Conservation (phyloP, 1,140 invertebrate species). For the Drosophila lacertosa region DNA sequence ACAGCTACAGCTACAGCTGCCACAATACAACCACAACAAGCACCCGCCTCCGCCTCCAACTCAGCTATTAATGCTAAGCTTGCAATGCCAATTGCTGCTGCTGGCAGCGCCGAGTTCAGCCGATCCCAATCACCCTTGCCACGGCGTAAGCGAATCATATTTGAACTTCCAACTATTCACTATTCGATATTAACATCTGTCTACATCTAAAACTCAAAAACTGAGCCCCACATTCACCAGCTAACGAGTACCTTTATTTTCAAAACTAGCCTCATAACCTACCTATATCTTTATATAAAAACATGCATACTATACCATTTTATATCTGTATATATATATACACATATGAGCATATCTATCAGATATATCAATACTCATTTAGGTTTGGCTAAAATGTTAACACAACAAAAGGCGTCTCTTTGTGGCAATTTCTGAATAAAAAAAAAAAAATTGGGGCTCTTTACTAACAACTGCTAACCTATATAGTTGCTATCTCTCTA, state of each 20-base stretch:
- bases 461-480: slow-evolving; percentile 8
- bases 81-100: slow-evolving; percentile 61
- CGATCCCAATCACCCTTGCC: slow-evolving; percentile 87
- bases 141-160: slow-evolving; percentile 85
- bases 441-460: slow-evolving; percentile 1
- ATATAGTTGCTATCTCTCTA: slow-evolving; percentile 6
- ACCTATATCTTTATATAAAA: too few species aligned
- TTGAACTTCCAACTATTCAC: slow-evolving; percentile 25
- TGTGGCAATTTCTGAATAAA: slow-evolving; percentile 1
- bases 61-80: slow-evolving; percentile 48
- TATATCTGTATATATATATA: background rate
- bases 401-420: background rate
- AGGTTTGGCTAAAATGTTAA: background rate
- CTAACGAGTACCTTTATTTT: slow-evolving; percentile 1
- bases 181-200: slow-evolving; percentile 6
- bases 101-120: slow-evolving; percentile 53
- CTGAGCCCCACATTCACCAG: background rate
- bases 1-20: slow-evolving; percentile 24
- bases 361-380: slow-evolving; percentile 7
- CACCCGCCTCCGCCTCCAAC: slow-evolving; percentile 52
- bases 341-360: slow-evolving; percentile 1
- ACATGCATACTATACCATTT: background rate
- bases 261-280: background rate
- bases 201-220: slow-evolving; percentile 4
- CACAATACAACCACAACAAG: slow-evolving; percentile 24